Base-by-base conservation (phyloP, 2,797 vertebrate genomes). In the Amazona finschi region DNA sequence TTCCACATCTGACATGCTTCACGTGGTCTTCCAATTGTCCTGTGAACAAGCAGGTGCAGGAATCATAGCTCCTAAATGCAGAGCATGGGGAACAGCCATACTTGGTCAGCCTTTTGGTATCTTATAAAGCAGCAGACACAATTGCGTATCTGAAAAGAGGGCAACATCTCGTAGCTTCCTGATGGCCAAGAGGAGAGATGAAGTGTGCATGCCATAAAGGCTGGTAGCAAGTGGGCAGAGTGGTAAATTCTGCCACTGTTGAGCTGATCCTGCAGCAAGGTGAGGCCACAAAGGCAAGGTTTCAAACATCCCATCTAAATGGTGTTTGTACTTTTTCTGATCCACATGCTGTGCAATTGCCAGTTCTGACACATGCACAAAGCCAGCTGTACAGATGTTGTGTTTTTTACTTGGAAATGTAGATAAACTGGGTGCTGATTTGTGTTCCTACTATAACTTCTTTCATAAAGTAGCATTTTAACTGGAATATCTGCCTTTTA, bases 1-100 rank as follows among this genome's bases (percentile, higher is more conserved):
- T 79, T 4, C 30, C 46, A 47, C 6, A 10, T 18, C n/a, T 0
- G 1, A 11, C 44, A 19, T 15, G 0, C 30, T 73, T 69, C 44
- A 50, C 11, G 13, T 69, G 66, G 53, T 72, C 39, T 78, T 76
- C 69, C 44, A 53, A 21, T 75, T 55, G 5, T 31, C 39, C 61
- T 78, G 21, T 70, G 55, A 92, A 66, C 14, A 33, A 43, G 60
- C 30, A 73, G 15, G 17, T 79, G 24, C 44, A 72, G 55, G 19
- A 70, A 84, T 58, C 62, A 24, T 14, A 13, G 8, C 55, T 90
- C 89, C 74, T 73, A 82, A 62, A 65, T 24, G 21, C 3, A 2
- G n/a, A 70, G 9, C 36, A 33, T 9, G 17, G 74, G 43, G 12
- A 6, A 61, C 76, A 62, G 22, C 15, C 27, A 70, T 30, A 11